Percentiles rank a stretch among this genome's conserved stretches.
These are phyloP conservation scores for Scaptomyza reducta DNA, from an alignment of 2,888 invertebrate genomes.

Conservation along the genomic window DNA sequence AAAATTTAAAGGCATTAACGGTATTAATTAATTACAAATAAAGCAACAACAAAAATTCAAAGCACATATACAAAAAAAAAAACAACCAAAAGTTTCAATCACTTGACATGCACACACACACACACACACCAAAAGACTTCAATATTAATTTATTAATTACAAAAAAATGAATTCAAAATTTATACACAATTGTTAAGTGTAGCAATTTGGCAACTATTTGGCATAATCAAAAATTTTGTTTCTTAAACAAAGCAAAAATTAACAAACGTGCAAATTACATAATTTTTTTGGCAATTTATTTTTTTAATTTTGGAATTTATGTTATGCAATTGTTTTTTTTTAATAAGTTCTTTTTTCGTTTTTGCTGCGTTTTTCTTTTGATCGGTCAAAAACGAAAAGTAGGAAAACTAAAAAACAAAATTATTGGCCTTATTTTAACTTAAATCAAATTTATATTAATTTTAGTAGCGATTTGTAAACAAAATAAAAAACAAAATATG, in stretches of 20 bases:
- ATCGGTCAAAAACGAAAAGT: slow-evolving; percentile 20
- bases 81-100: slow-evolving; percentile 50
- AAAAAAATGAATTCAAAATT: slow-evolving; percentile 38
- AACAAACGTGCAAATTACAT: slow-evolving; percentile 47
- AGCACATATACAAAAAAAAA: slow-evolving; percentile 1
- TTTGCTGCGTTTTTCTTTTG: slow-evolving; percentile 53
- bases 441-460: slow-evolving; percentile 76
- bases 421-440: slow-evolving; percentile 76
- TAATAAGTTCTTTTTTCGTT: slow-evolving; percentile 17
- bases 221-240: slow-evolving; percentile 69
- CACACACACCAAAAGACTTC: slow-evolving; percentile 72
- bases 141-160: slow-evolving; percentile 64
- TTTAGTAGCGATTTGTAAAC: slow-evolving; percentile 64
- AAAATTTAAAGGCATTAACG: slow-evolving; percentile 60
- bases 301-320: slow-evolving; percentile 33
- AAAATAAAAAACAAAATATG: slow-evolving; percentile 43
- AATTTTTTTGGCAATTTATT: slow-evolving; percentile 45
- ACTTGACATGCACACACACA: slow-evolving; percentile 46
- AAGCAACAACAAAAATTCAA: slow-evolving; percentile 12
- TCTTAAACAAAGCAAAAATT: slow-evolving; percentile 32
- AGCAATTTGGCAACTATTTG: slow-evolving; percentile 45
- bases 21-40: slow-evolving; percentile 58
- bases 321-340: slow-evolving; percentile 47
- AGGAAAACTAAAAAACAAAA: slow-evolving; percentile 28
- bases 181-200: slow-evolving; percentile 43